Evolutionary conservation across 2,797 vertebrate genomes (phyloP), one percentile per base, ranked within the genome.

Genomic region (Neosilurus hyrtlii): DNA sequence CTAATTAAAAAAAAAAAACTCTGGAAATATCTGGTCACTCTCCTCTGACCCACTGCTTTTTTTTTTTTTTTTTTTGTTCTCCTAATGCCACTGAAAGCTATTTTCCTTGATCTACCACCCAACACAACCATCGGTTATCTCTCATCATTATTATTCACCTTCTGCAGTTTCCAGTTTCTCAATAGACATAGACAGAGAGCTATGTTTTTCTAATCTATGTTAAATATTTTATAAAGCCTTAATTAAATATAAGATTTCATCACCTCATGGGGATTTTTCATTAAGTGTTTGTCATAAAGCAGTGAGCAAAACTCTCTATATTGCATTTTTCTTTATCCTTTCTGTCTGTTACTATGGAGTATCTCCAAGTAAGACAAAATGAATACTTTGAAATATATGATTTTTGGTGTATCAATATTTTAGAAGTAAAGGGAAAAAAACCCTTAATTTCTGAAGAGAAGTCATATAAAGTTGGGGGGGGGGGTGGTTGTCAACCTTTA

Each of bases 271-370:
- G 91, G 89, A 88, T 92, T 80, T 93, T 94, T 94, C 92, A 94
- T 94, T 94, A 92, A 93, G 90, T 92, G 93, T 94, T 94, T 93
- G 93, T 93, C 90, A 89, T 93, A 94, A 94, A 95, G 92, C 90
- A 61, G 92, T 92, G 92, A 91, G 92, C 91, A 92, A 90, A 90
- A 80, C 82, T 65, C 88, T 86, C 88, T 86, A 86, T 93, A 93
- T 93, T 93, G 90, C 91, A 82, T 90, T 87, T 85, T 88, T 89
- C 88, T 76, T n/a, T 75, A 30, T 30, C 30, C 30, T 52, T 59
- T 73, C 56, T 68, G 80, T 61, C 85, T 90, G 90, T 89, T 86
- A 88, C 88, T 91, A 90, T 88, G 14, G 75, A 51, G 86, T 93
- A 91, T 92, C 91, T 89, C 80, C 86, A 88, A 91, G 92, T 92